A percentile compares a stretch with the other conserved stretches of the same genome.
These are phyloP conservation scores for Cerastis leucographa DNA, from an alignment of 2,888 invertebrate species.

Conservation along the genomic window DNA sequence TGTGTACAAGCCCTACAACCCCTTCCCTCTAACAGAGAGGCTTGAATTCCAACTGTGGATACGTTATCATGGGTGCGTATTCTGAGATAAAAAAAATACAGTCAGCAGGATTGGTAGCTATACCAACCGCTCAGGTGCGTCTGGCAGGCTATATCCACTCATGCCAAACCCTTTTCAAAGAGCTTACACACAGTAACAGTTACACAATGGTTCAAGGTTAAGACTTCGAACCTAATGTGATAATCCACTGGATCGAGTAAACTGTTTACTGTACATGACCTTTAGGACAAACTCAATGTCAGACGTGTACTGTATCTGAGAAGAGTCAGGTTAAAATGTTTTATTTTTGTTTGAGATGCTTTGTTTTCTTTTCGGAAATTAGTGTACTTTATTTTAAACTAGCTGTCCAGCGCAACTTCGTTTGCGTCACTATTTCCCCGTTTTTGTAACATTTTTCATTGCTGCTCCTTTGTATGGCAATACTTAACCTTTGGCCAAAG, in stretches of 20 bases:
- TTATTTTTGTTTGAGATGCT: neutral
- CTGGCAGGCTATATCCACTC: too few species aligned
- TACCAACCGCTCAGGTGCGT: neutral
- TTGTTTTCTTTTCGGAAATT: too few species aligned
- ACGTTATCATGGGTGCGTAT: neutral
- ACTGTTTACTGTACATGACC: slow-evolving; percentile 36
- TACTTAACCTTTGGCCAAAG: too few species aligned
- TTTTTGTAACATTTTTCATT: too few species aligned
- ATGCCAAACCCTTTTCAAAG: slow-evolving; percentile 19
- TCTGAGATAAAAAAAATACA: neutral
- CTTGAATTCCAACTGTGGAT: neutral
- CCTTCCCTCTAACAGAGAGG: neutral
- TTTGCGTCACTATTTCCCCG: too few species aligned
- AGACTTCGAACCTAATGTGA: slow-evolving; percentile 13
- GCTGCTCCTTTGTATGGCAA: too few species aligned
- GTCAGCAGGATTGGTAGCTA: too few species aligned
- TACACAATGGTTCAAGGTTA: slow-evolving; percentile 28
- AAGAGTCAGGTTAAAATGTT: neutral
- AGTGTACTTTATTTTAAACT: too few species aligned
- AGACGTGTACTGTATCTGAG: neutral
- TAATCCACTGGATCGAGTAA: slow-evolving; percentile 35
- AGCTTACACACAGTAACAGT: slow-evolving; percentile 22
- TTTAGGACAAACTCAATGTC: slow-evolving; percentile 39
- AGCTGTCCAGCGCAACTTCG: too few species aligned
- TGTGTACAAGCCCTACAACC: too few species aligned